Conservation (phyloP, 2,797 vertebrate genomes). For the Lutjanus campechanus region DNA sequence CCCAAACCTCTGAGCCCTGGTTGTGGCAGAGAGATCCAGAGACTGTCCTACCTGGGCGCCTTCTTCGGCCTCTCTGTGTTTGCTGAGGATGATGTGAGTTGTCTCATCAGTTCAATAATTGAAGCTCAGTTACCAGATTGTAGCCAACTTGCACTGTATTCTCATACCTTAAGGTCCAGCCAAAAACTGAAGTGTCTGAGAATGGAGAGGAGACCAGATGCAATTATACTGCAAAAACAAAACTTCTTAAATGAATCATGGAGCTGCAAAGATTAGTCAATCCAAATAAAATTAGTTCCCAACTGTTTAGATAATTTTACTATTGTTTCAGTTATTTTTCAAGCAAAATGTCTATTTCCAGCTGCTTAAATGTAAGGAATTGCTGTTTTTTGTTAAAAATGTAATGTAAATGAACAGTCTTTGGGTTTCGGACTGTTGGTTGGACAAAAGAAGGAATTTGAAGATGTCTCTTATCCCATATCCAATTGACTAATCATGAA, state of each 20-base stretch:
- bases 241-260: background rate
- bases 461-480: too few species aligned
- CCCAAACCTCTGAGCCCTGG: conserved; percentile 94
- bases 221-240: background rate
- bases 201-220: background rate
- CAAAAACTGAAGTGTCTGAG: background rate
- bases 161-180: background rate
- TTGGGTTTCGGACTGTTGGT: too few species aligned
- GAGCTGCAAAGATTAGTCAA: too few species aligned
- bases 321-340: too few species aligned
- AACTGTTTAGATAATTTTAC: too few species aligned
- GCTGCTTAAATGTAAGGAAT: too few species aligned
- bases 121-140: background rate
- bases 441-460: too few species aligned
- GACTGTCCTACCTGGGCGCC: conserved; percentile 94
- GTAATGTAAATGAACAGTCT: background rate
- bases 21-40: conserved; percentile 95
- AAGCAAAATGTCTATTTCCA: too few species aligned
- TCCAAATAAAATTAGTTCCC: too few species aligned
- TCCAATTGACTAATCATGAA: too few species aligned
- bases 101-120: background rate
- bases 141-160: background rate
- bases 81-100: conserved; percentile 96
- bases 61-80: conserved; percentile 99
- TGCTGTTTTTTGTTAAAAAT: too few species aligned